phyloP scores from a whole-genome alignment of 2,888 invertebrate genomes.

The Cryptus armator region DNA sequence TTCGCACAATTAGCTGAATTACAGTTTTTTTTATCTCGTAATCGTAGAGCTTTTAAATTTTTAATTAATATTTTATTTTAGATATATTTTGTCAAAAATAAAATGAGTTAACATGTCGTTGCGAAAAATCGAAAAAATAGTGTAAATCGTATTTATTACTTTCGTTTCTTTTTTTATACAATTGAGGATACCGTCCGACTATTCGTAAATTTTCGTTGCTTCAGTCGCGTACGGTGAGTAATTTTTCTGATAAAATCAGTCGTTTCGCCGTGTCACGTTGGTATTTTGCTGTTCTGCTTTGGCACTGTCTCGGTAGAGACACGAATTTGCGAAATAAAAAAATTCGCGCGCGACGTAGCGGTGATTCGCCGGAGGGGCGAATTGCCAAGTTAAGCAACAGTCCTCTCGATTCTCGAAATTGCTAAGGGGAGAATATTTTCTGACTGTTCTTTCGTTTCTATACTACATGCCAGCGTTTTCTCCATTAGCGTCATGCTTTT shows the following conservation, averaged over 20 bases:
- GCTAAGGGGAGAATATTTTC: slow-evolving; percentile 21
- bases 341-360: not conserved
- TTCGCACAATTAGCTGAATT: not conserved
- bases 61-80: no score
- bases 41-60: no score
- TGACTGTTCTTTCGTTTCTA: not conserved
- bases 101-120: no score
- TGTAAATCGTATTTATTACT: no score
- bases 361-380: slow-evolving; percentile 27
- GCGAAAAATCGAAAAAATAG: no score
- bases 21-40: not conserved
- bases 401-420: slow-evolving; percentile 12
- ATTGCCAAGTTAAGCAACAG: slow-evolving; percentile 19
- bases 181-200: no score
- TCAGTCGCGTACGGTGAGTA: not conserved
- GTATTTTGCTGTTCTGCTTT: not conserved
- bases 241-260: not conserved
- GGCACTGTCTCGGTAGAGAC: not conserved
- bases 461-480: not conserved
- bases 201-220: not conserved
- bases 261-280: not conserved
- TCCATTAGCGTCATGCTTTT: slow-evolving; percentile 10
- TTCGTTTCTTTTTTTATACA: no score
- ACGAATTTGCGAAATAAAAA: not conserved
- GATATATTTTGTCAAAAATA: no score